These are phyloP conservation scores for Neuroterus valhalla DNA, from an alignment of 1,140 invertebrate species.

Conservation along the genomic window DNA sequence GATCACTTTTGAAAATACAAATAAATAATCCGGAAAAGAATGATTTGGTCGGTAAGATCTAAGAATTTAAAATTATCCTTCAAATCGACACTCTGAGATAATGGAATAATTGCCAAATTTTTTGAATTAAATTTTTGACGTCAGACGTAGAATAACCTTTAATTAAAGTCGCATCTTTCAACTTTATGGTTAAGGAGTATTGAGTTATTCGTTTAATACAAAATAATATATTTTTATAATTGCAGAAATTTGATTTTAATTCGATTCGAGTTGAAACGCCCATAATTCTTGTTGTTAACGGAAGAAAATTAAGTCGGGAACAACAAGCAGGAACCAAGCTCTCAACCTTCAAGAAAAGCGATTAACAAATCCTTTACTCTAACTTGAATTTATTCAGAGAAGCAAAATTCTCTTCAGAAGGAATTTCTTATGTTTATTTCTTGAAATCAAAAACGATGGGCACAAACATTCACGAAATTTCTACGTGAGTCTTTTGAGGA, in stretches of 20 bases:
- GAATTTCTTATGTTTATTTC: too few relatives aligned
- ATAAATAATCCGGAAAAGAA: not conserved
- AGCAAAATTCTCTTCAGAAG: not conserved
- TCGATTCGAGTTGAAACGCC: constrained; percentile 86
- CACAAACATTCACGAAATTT: too few relatives aligned
- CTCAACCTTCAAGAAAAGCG: constrained; percentile 68
- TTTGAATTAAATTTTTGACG: too few relatives aligned
- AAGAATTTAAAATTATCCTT: constrained; percentile 5
- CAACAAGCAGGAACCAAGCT: constrained; percentile 80
- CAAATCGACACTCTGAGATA: constrained; percentile 40
- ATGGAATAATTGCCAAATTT: constrained; percentile 42
- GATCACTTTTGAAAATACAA: not conserved
- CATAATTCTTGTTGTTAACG: constrained; percentile 84
- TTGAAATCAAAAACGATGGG: too few relatives aligned
- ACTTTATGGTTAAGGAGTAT: constrained; percentile 39
- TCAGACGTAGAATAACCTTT: too few relatives aligned
- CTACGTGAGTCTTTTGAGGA: too few relatives aligned
- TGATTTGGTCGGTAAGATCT: not conserved
- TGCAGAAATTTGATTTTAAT: constrained; percentile 83
- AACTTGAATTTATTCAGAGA: not conserved
- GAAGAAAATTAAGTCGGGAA: constrained; percentile 81
- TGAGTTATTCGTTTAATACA: constrained; percentile 29
- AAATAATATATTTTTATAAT: constrained; percentile 42
- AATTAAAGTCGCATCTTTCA: too few relatives aligned
- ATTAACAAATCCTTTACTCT: constrained; percentile 53